A percentile compares a stretch with the other conserved stretches of the same genome.
phyloP scores from a whole-genome alignment of 2,113 vertebrate genomes.

The Fregetta grallaria region DNA sequence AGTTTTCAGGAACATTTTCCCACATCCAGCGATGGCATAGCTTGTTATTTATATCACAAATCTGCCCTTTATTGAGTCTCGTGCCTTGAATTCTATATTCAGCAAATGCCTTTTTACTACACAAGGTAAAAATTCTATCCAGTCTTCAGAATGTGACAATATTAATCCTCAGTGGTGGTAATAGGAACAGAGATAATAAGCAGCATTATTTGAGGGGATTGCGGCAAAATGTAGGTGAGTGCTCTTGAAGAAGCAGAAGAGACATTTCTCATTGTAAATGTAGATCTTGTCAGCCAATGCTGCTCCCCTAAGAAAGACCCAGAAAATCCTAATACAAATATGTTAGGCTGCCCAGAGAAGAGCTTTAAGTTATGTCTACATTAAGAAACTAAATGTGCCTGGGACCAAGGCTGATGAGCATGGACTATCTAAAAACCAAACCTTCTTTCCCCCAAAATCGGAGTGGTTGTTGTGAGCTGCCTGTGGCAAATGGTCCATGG shows the following conservation, averaged over 20 bases:
- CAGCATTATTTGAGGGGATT: neutral
- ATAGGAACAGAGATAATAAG: neutral
- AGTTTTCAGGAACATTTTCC: neutral
- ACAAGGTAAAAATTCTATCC: neutral
- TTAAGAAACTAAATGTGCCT: neutral
- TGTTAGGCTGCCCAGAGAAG: neutral
- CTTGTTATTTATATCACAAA: neutral
- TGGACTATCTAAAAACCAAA: neutral
- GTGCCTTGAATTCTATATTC: neutral
- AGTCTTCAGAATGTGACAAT: neutral
- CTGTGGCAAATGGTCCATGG: neutral
- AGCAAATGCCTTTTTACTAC: neutral
- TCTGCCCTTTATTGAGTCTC: neutral
- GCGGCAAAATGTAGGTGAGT: neutral
- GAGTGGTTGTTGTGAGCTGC: neutral
- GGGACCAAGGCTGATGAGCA: neutral
- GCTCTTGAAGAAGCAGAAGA: neutral
- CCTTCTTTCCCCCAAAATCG: neutral
- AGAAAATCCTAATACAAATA: fast-evolving
- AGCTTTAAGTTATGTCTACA: neutral
- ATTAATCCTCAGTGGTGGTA: neutral
- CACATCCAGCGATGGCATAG: neutral
- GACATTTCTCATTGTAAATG: neutral
- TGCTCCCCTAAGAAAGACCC: neutral
- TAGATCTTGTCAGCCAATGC: neutral